Evolutionary conservation across 2,888 invertebrate genomes (phyloP), one percentile per base, ranked within the genome.

Genomic region (Ichneumoninae sp.): DNA sequence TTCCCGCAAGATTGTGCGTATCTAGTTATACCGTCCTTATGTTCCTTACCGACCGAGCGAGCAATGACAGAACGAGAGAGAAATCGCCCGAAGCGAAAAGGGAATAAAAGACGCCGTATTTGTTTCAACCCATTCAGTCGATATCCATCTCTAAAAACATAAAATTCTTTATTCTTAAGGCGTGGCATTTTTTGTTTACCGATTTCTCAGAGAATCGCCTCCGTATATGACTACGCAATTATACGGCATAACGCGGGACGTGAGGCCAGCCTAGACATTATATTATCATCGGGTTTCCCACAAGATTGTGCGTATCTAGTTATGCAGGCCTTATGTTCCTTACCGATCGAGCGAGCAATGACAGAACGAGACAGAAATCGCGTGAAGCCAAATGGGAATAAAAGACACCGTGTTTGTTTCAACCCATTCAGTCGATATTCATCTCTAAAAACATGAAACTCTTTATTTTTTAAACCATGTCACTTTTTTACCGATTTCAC

Each of bases 141-240:
- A 75, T 50, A 52, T 47, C 47, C 26, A 62, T 75, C 47, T 65
- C 62, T 65, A 40, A 66, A 22, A 36, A 22, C 71, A 50, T 30
- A 19, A 50, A 19, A 50, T 50, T 16, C 30, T 60, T 60, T 2
- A 47, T 50, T 36, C 7, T 36, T 36, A 7, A 36, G 7, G 1
- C 36, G 33, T 33, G 5, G 5, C 36, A 0, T 33, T 33, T 33
- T 33, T 33, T 33, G 6, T 5, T 6, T 33, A 26, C 26, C 81
- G 81, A 84, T 84, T 84, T 82, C 69, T 79, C 84, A 50, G 70
- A 70, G 77, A 84, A 84, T 84, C 78, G 77, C 22, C 44, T 47
- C 44, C 16, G 44, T 16, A 47, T 16, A 47, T 16, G 44, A 16
- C 44, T 16, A 0, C 1, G 16, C 44, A 3, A 47, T 16, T 16